Evolutionary conservation across 2,888 invertebrate species (phyloP), one percentile per base, ranked within the genome.

Genomic region (Bugula neritina): DNA sequence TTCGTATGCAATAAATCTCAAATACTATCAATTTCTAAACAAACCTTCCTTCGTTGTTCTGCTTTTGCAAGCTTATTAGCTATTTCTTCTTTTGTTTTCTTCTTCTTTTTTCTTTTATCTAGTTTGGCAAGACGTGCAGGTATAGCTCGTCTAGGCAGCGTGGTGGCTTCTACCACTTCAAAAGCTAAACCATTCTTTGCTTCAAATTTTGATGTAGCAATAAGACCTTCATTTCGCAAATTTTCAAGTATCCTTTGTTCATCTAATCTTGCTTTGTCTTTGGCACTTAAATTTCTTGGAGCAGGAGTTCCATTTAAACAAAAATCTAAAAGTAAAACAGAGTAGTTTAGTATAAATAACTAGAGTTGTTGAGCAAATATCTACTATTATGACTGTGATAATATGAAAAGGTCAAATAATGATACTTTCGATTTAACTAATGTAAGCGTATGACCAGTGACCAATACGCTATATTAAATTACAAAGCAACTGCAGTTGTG

Each of bases 151-250:
- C 70, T 54, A 23, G 52, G 52, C 52, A 54, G 23, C 2, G 70
- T 43, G 5, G 70, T 43, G 23, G 70, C 70, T 43, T 71, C 71
- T 2, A 79, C 76, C 35, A 82, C 78, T 34, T 82, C 82, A 73
- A 81, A 82, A 23, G 78, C 79, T 23, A 84, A 74, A 21, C 83
- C 84, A 10, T 81, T 80, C 0, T 78, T 76, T 13, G 81, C 77
- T 73, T 79, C 77, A 2, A 78, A 76, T 35, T 79, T 77, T n/a
- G 83, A 81, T 63, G 80, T 78, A n/a, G 81, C 74, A 71, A 85
- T 83, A 5, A 85, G 77, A 0, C 85, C 85, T 72, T 85, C 85
- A 73, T 84, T 81, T 69, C 82, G 73, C 3, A 85, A 78, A 21
- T 79, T 77, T 73, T 81, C 81, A 43, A 84, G 72, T 54, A 85